Evolutionary conservation across 2,888 invertebrate species (phyloP).

Genomic region (Macaria liturata): DNA sequence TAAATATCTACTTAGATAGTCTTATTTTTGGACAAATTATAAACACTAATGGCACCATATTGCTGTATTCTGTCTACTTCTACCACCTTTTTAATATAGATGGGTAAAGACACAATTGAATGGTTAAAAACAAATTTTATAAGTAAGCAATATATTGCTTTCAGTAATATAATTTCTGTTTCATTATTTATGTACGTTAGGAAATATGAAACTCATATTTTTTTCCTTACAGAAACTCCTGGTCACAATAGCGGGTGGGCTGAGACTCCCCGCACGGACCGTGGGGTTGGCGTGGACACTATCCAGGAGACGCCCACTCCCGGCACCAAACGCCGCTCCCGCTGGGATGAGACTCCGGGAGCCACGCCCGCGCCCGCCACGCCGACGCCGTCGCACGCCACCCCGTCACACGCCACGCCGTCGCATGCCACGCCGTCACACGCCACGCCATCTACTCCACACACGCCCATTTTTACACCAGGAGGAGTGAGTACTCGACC

Average conservation of each 20-base stretch:
- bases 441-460: conserved; percentile 84
- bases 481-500: conserved; percentile 84
- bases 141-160: no score
- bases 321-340: conserved; percentile 96
- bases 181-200: no score
- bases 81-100: no score
- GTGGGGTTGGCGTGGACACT: conserved; percentile 89
- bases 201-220: neutral
- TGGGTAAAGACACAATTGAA: no score
- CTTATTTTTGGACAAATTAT: no score
- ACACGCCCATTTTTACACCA: conserved; percentile 89
- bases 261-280: conserved; percentile 98
- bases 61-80: no score
- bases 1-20: no score
- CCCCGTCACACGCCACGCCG: conserved; percentile 89
- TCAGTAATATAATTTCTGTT: no score
- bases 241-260: conserved; percentile 99
- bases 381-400: conserved; percentile 88
- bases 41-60: no score
- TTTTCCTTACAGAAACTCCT: conserved; percentile 89
- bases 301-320: conserved; percentile 97
- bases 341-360: conserved; percentile 99
- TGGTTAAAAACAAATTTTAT: no score
- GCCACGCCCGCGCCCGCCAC: conserved; percentile 89
- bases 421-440: conserved; percentile 89